Conservation (phyloP, 2,797 vertebrate species). For the Harpagifer antarcticus region DNA sequence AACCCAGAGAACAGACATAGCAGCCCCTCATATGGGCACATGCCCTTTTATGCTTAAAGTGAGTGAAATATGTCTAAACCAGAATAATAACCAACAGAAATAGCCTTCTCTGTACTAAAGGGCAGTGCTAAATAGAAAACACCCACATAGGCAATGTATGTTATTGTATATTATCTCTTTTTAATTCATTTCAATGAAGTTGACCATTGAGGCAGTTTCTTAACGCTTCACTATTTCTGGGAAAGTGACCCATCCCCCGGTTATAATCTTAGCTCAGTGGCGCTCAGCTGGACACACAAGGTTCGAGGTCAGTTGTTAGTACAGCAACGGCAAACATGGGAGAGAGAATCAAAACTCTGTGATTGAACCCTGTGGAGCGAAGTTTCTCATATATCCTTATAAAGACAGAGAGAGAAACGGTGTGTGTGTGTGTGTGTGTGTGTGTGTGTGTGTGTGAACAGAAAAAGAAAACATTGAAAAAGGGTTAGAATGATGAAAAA, state of each 20-base stretch:
- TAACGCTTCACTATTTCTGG: constrained; percentile 43
- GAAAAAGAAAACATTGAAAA: neutral
- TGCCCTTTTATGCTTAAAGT: neutral
- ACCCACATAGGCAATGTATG: neutral
- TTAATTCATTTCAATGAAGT: constrained; percentile 20
- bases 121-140: neutral
- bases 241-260: constrained; percentile 32
- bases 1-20: constrained; percentile 7
- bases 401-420: constrained; percentile 53
- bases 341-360: constrained; percentile 57
- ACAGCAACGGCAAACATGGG: constrained; percentile 62
- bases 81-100: constrained; percentile 7
- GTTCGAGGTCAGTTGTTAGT: constrained; percentile 70
- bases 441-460: neutral
- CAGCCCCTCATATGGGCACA: neutral
- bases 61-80: neutral
- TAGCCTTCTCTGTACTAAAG: neutral
- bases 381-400: constrained; percentile 73
- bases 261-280: constrained; percentile 55
- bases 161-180: neutral
- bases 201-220: constrained; percentile 9
- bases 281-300: constrained; percentile 61
- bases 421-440: constrained; percentile 1
- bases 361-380: constrained; percentile 60
- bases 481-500: constrained; percentile 18